Conservation (phyloP, 2,113 vertebrate species). For the Lucifuga dentata region DNA sequence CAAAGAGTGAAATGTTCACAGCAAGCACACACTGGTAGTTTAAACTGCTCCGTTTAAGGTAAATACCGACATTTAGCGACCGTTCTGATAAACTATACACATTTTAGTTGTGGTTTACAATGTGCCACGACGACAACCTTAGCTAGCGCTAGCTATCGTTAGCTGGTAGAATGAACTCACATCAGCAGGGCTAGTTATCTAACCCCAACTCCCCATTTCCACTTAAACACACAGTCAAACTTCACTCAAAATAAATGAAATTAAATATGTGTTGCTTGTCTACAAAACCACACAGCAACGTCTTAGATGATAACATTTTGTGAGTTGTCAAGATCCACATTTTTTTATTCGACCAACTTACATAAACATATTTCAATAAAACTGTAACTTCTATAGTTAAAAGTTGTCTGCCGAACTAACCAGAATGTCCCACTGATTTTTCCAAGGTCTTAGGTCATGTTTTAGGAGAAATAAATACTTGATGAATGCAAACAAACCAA, state of each 20-base stretch:
- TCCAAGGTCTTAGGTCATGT: too few species aligned
- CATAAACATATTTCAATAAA: not conserved
- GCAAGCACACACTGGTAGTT: rapidly evolving
- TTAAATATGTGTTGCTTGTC: not conserved
- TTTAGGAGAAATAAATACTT: too few species aligned
- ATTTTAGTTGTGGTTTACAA: constrained; percentile 6
- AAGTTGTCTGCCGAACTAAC: not conserved
- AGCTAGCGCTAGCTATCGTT: constrained; percentile 13
- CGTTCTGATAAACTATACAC: not conserved
- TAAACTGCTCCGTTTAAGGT: rapidly evolving
- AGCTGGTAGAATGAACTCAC: not conserved
- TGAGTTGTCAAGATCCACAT: too few species aligned
- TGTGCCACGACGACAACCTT: constrained; percentile 62
- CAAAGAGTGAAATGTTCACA: rapidly evolving
- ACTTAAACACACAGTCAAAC: not conserved
- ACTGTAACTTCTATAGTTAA: too few species aligned
- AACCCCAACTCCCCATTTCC: not conserved
- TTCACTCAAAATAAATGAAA: not conserved
- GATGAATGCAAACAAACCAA: too few species aligned
- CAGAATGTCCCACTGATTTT: not conserved
- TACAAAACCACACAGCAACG: not conserved
- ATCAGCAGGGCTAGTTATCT: not conserved
- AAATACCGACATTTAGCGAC: too few species aligned
- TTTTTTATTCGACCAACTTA: not conserved
- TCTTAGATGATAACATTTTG: not conserved